These are phyloP conservation scores for Troides aeacus DNA, from an alignment of 2,888 invertebrate genomes.

Conservation along the genomic window DNA sequence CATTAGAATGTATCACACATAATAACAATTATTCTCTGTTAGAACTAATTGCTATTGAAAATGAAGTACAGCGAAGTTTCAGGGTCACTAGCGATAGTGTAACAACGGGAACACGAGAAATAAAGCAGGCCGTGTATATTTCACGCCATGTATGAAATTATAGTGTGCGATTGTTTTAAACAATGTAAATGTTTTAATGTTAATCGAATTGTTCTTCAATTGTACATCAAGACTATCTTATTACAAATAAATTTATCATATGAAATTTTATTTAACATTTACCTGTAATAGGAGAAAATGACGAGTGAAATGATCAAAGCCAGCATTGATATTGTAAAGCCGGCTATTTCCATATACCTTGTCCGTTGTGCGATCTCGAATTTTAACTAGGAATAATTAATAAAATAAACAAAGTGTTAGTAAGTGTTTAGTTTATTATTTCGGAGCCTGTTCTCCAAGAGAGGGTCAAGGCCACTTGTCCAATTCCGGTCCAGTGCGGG, in stretches of 20 bases:
- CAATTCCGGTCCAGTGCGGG: too few species aligned
- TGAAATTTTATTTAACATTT: constrained; percentile 40
- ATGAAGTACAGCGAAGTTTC: background rate
- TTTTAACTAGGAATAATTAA: constrained; percentile 75
- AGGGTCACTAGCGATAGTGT: constrained; percentile 1
- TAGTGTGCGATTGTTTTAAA: background rate
- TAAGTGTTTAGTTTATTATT: background rate
- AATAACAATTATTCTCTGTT: background rate
- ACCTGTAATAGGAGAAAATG: constrained; percentile 92
- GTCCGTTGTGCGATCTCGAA: constrained; percentile 85
- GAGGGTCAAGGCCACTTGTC: background rate
- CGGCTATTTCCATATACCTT: constrained; percentile 88
- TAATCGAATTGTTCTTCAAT: background rate
- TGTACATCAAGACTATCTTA: background rate
- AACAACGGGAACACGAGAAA: background rate
- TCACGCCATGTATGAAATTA: background rate
- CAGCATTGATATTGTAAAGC: constrained; percentile 88
- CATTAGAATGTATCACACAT: too few species aligned
- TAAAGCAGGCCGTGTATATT: constrained; percentile 4
- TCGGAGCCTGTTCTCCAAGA: background rate
- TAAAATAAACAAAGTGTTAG: background rate
- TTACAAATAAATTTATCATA: background rate
- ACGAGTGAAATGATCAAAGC: constrained; percentile 86
- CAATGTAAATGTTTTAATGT: background rate
- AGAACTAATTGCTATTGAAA: background rate